Base-by-base conservation (phyloP, 2,888 invertebrate species). In the Drosophila borealis region DNA sequence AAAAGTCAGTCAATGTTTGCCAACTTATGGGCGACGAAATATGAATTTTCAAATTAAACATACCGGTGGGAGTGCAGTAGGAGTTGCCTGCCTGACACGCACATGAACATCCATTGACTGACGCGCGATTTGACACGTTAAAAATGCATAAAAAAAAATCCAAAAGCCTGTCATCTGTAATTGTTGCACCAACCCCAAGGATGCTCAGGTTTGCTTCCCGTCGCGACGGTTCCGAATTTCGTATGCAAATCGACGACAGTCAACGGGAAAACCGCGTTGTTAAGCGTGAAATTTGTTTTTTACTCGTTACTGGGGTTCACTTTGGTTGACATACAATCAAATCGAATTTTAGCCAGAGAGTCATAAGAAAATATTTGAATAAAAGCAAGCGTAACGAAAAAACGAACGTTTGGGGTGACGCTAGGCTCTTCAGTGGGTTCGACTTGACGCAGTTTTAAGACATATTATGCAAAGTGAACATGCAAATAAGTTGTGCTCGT, bases 401-500 rank as follows among this genome's bases (percentile, higher is more conserved):
- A 55, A 53, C 44, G 17, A 76, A 59, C 59, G 55, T 45, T 17
- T 11, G 59, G 70, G 76, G 61, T 60, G 66, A 49, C 42, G 48
- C 54, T 46, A 39, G 53, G 21, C 50, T 62, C 48, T 44, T 57
- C 42, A 60, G 61, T 66, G 61, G 49, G 42, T 48, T 53, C 55
- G 46, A 73, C 64, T 77, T 73, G 73, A 68, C 66, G 86, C 78
- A 66, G 63, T 83, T 88, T 74, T 81, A 77, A 73, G 74, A 61
- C 70, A 87, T 77, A 89, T 90, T 89, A 88, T 85, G 89, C 78
- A 88, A 88, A 91, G 90, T 91, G 89, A 91, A 88, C 86, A 90
- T 91, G 91, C 91, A 92, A 91, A 91, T 91, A 89, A 90, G 91
- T 89, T 92, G 91, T 91, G 89, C 91, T 91, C 90, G 91, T 91